phyloP scores from a whole-genome alignment of 2,113 vertebrate species.

The Gambusia affinis region DNA sequence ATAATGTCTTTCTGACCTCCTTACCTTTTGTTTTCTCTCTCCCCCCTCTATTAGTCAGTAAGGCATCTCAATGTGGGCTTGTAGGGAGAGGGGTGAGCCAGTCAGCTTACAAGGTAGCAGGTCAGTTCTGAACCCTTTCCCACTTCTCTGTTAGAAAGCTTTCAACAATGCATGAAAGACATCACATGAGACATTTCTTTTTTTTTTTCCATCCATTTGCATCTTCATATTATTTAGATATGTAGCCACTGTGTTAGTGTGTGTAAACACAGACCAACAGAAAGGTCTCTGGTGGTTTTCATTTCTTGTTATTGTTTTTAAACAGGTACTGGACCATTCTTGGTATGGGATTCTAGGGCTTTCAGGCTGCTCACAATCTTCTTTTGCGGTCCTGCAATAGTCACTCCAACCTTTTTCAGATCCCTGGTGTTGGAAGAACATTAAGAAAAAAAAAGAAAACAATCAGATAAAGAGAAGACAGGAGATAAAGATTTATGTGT shows the following conservation, averaged over 20 bases:
- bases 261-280: slow-evolving; percentile 43
- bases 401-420: slow-evolving; percentile 93
- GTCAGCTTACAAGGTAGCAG: slow-evolving; percentile 33
- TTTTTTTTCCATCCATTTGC: slow-evolving; percentile 25
- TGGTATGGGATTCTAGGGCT: slow-evolving; percentile 93
- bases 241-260: slow-evolving; percentile 61
- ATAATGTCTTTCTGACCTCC: slow-evolving; percentile 34
- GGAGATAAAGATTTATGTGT: slow-evolving; percentile 31
- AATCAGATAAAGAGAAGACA: slow-evolving; percentile 13
- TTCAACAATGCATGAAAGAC: slow-evolving; percentile 45
- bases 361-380: slow-evolving; percentile 96
- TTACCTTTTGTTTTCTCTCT: slow-evolving; percentile 23
- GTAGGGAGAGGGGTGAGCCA: slow-evolving; percentile 49
- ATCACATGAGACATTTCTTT: slow-evolving; percentile 32
- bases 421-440: slow-evolving; percentile 81
- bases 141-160: slow-evolving; percentile 28
- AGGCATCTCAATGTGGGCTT: slow-evolving; percentile 73
- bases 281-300: slow-evolving; percentile 42
- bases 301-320: slow-evolving; percentile 72
- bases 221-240: slow-evolving; percentile 36
- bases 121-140: slow-evolving; percentile 29
- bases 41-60: slow-evolving; percentile 60
- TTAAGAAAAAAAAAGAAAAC: neutral
- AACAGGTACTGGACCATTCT: slow-evolving; percentile 93
- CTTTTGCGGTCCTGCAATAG: slow-evolving; percentile 93